Evolutionary conservation across 2,113 vertebrate genomes (phyloP).

Genomic region (Balaeniceps rex): DNA sequence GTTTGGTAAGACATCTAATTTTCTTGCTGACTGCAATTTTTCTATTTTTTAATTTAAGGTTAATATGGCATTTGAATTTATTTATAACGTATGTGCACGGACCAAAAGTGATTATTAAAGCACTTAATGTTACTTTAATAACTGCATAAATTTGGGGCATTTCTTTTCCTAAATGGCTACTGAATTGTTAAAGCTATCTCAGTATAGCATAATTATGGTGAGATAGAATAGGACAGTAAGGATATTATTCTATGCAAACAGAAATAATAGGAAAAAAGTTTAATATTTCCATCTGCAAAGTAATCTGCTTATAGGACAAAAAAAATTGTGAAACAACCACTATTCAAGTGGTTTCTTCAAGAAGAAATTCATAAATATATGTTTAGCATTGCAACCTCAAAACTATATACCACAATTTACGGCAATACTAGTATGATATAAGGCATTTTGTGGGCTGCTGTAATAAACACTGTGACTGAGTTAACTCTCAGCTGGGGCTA

Average conservation of each 20-base stretch:
- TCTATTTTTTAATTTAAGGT: neutral
- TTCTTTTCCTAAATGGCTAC: neutral
- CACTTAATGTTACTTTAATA: constrained; percentile 10
- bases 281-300: neutral
- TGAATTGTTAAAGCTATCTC: neutral
- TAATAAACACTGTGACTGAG: neutral
- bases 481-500: neutral
- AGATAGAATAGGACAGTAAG: neutral
- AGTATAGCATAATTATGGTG: neutral
- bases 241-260: neutral
- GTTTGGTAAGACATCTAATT: constrained; percentile 13
- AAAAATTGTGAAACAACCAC: neutral
- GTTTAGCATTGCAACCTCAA: neutral
- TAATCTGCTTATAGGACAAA: neutral
- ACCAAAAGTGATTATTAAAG: neutral
- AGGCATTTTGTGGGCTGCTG: neutral
- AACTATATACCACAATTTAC: neutral
- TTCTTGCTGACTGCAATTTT: constrained; percentile 52
- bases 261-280: neutral
- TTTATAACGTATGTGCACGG: neutral
- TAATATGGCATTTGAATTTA: constrained; percentile 17
- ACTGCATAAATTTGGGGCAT: neutral
- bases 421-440: neutral
- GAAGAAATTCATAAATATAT: neutral
- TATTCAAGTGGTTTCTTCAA: neutral